Evolutionary conservation across 2,113 vertebrate genomes (phyloP).

Genomic region (Symphodus melops): DNA sequence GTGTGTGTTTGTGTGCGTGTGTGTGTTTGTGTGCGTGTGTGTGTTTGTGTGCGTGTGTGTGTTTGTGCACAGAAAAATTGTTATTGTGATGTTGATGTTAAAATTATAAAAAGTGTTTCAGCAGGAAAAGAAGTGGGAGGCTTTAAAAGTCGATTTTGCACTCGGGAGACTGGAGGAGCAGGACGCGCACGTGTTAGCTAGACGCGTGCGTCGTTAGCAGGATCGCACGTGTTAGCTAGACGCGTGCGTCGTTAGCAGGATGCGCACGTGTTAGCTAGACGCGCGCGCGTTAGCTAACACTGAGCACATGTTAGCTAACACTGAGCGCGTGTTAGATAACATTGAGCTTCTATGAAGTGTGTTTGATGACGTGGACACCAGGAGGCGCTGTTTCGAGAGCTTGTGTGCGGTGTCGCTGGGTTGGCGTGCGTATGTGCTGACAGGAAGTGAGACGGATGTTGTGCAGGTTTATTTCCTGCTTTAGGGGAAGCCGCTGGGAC

Average conservation of each 20-base stretch:
- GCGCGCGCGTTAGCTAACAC: no score
- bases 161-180: slow-evolving; percentile 51
- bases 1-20: no score
- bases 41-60: no score
- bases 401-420: background rate
- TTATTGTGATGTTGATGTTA: slow-evolving; percentile 25
- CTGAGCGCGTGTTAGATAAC: no score
- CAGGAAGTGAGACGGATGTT: slow-evolving; percentile 18
- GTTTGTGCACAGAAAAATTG: slow-evolving; percentile 37
- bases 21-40: no score
- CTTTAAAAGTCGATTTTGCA: slow-evolving; percentile 69
- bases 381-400: slow-evolving; percentile 19
- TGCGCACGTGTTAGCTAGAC: no score
- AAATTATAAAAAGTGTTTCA: slow-evolving; percentile 15
- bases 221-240: no score
- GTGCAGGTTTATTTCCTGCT: slow-evolving; percentile 12
- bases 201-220: no score
- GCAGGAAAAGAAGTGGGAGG: slow-evolving; percentile 45
- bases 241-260: no score
- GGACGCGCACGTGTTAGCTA: no score
- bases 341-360: background rate
- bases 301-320: no score
- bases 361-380: slow-evolving; percentile 11
- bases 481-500: no score
- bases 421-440: slow-evolving; percentile 29